Evolutionary conservation across 2,888 invertebrate genomes (phyloP).

Genomic region (Mantis religiosa): DNA sequence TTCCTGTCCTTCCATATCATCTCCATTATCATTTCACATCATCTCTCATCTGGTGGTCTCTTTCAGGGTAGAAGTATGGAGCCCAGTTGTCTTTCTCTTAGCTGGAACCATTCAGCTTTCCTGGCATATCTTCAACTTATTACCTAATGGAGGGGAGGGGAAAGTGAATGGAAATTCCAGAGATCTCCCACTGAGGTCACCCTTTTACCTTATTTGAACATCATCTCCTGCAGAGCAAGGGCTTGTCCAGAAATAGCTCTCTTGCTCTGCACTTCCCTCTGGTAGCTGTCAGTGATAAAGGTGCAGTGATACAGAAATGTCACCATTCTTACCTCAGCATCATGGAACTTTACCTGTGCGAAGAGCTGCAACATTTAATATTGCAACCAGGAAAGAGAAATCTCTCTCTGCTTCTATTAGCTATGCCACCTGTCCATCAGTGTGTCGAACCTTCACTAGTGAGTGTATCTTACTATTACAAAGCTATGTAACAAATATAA

Average conservation of each 20-base stretch:
- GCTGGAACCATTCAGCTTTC: not conserved
- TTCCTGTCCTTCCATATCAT: too few relatives aligned
- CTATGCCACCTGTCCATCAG: slow-evolving; percentile 13
- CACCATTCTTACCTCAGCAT: not conserved
- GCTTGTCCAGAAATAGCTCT: not conserved
- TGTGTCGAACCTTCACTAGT: slow-evolving; percentile 24
- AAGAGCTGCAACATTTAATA: slow-evolving; percentile 21
- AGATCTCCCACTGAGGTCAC: not conserved
- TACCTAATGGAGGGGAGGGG: not conserved
- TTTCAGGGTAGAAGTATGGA: too few relatives aligned
- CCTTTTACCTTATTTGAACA: not conserved
- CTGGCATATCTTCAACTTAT: not conserved
- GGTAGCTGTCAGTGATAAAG: not conserved
- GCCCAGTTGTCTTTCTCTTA: too few relatives aligned
- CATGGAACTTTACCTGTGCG: not conserved
- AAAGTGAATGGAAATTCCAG: not conserved
- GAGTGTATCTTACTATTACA: not conserved
- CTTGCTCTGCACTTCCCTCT: not conserved
- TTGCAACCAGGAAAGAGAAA: slow-evolving; percentile 17
- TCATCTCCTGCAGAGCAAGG: not conserved
- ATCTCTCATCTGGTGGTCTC: too few relatives aligned
- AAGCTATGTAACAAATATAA: too few relatives aligned
- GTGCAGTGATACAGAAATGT: not conserved
- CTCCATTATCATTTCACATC: too few relatives aligned
- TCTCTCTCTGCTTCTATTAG: slow-evolving; percentile 19